Evolutionary conservation across 2,113 vertebrate genomes (phyloP).

Genomic region (Sardina pilchardus): DNA sequence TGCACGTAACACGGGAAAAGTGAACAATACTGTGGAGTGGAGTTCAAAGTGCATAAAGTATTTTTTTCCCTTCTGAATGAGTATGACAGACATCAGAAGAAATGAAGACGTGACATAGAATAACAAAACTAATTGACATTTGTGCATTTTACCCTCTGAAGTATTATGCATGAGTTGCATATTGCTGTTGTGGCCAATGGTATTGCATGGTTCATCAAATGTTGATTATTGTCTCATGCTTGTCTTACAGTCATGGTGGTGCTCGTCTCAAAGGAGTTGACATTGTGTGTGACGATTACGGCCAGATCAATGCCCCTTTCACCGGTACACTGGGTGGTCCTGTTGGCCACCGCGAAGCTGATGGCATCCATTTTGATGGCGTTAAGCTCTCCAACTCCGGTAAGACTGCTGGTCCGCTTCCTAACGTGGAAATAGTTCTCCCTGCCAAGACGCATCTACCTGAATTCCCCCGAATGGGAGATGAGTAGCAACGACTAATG

Average conservation of each 20-base stretch:
- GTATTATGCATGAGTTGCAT: background rate
- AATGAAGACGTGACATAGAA: background rate
- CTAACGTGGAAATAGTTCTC: background rate
- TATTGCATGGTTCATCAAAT: background rate
- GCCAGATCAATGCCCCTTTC: conserved; percentile 60
- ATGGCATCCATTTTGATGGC: conserved; percentile 56
- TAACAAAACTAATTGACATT: background rate
- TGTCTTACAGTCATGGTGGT: conserved; percentile 44
- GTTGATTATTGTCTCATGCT: background rate
- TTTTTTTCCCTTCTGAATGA: background rate
- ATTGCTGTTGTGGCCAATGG: background rate
- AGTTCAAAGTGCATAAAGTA: background rate
- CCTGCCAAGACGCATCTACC: background rate
- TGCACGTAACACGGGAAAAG: background rate
- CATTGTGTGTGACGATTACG: conserved; percentile 64
- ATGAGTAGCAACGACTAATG: background rate
- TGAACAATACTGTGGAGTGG: background rate
- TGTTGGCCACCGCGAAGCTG: conserved; percentile 41
- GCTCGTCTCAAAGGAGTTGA: conserved; percentile 57
- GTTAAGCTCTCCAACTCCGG: conserved; percentile 61
- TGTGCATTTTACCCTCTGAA: background rate
- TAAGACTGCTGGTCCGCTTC: conserved; percentile 32
- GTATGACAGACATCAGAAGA: background rate
- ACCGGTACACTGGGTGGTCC: conserved; percentile 56
- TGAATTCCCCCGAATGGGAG: background rate